phyloP scores from a whole-genome alignment of 2,113 vertebrate genomes.

The Tautogolabrus adspersus region DNA sequence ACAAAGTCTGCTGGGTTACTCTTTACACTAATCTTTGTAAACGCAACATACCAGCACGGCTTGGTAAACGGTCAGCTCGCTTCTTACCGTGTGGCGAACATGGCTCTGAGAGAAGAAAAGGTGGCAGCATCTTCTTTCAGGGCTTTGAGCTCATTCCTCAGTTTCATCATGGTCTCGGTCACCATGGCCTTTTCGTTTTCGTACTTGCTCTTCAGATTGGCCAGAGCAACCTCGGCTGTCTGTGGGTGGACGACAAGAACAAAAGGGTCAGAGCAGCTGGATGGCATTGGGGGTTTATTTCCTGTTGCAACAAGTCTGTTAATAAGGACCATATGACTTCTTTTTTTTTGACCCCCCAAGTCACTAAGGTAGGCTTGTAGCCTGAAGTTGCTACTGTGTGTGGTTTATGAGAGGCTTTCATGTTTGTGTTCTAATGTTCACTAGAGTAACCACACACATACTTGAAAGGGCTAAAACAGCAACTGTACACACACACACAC shows the following conservation, averaged over 20 bases:
- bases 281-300: background rate
- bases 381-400: constrained; percentile 13
- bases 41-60: background rate
- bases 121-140: constrained; percentile 98
- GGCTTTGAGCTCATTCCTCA: constrained; percentile 97
- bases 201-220: constrained; percentile 99
- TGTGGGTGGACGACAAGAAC: constrained; percentile 63
- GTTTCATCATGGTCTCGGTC: constrained; percentile 98
- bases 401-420: constrained; percentile 38
- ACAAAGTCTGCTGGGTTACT: constrained; percentile 11
- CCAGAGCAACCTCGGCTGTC: constrained; percentile 97
- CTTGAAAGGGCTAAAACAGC: constrained; percentile 53
- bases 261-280: constrained; percentile 45
- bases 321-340: too few relatives aligned
- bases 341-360: background rate
- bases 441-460: constrained; percentile 35
- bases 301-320: background rate
- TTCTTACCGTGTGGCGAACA: constrained; percentile 97
- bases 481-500: constrained; percentile 62
- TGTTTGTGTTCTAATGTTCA: constrained; percentile 24
- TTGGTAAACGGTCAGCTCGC: background rate
- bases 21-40: background rate
- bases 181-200: constrained; percentile 98
- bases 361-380: constrained; percentile 2
- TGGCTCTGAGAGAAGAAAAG: constrained; percentile 96